Percentiles rank a stretch among this genome's conserved stretches.
Conservation (phyloP, 2,888 invertebrate genomes). For the Cosmia pyralina region DNA sequence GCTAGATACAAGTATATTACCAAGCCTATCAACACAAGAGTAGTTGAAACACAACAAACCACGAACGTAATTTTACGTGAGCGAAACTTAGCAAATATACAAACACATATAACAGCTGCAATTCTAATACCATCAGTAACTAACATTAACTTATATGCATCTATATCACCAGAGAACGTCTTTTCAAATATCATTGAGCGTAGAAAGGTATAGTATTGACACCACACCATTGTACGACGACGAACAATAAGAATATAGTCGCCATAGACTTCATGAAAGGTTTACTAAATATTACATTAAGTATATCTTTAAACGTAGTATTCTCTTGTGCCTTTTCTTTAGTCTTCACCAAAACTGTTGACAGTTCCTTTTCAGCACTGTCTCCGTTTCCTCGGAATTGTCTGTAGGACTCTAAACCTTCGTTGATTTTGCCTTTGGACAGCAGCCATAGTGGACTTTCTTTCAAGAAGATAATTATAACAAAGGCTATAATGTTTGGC, state of each 20-base stretch:
- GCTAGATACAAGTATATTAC: too few species aligned
- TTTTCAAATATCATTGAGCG: slow-evolving; percentile 44
- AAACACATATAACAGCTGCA: too few species aligned
- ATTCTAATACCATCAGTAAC: too few species aligned
- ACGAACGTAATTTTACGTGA: too few species aligned
- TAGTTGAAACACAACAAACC: too few species aligned
- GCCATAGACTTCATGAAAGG: slow-evolving; percentile 69
- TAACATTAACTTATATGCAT: too few species aligned
- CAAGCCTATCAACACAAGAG: too few species aligned
- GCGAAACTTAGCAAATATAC: too few species aligned
- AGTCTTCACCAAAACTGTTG: slow-evolving; percentile 67
- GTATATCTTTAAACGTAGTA: slow-evolving; percentile 60
- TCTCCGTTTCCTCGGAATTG: slow-evolving; percentile 73
- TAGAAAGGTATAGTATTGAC: slow-evolving; percentile 76
- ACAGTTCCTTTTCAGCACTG: slow-evolving; percentile 70
- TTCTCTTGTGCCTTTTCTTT: slow-evolving; percentile 58
- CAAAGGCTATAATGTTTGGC: slow-evolving; percentile 67
- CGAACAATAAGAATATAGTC: slow-evolving; percentile 66
- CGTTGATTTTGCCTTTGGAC: slow-evolving; percentile 70
- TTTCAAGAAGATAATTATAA: slow-evolving; percentile 69
- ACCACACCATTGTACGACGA: slow-evolving; percentile 74
- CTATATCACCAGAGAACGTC: too few species aligned
- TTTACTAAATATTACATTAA: slow-evolving; percentile 66
- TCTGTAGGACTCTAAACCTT: slow-evolving; percentile 71
- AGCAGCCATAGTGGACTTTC: slow-evolving; percentile 81